Base-by-base conservation (phyloP, 2,888 invertebrate species). In the Cryptocheilus praepositus region DNA sequence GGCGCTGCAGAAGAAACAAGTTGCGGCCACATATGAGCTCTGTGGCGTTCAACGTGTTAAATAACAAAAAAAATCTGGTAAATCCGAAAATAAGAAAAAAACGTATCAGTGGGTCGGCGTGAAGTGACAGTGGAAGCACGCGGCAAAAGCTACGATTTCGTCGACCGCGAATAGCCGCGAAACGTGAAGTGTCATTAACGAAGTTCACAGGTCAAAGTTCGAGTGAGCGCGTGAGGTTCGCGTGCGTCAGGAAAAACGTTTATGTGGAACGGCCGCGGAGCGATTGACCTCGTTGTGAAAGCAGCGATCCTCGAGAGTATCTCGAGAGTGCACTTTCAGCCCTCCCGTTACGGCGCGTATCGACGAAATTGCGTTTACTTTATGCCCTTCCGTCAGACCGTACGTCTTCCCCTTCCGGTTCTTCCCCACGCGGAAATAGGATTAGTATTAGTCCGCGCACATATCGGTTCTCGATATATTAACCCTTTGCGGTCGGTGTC, bases 151-250 rank as follows among this genome's bases (percentile, higher is more conserved):
- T 11, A 16, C 55, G 67, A 60, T 52, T 25, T 54, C 18, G 36
- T 16, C 46, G 67, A 52, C 74, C 70, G 45, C 77, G 77, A 77
- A 60, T 15, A 19, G 49, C 8, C 53, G 54, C 45, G 25, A 46
- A 52, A 36, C n/a, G 45, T 16, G 36, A 49, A 52, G 64, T 72
- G 63, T 70, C 61, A 63, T 71, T 66, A 64, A 46, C 51, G 54
- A 74, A 71, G 74, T 77, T 73, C 68, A 56, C 61, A 54, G 70
- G 64, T 78, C 62, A 64, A 73, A 77, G 73, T 77, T 77, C 67
- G 65, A 36, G 54, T 61, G 55, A 45, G 22, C 18, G 25, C 53
- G 66, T 65, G 64, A 51, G 36, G 7, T 22, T 52, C 52, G 60
- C 49, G 28, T 36, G 36, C 36, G 36, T 36, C 36, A 4, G 36